Evolutionary conservation across 2,888 invertebrate species (phyloP), one percentile per base, ranked within the genome.

Genomic region (Galerucella pusilla): DNA sequence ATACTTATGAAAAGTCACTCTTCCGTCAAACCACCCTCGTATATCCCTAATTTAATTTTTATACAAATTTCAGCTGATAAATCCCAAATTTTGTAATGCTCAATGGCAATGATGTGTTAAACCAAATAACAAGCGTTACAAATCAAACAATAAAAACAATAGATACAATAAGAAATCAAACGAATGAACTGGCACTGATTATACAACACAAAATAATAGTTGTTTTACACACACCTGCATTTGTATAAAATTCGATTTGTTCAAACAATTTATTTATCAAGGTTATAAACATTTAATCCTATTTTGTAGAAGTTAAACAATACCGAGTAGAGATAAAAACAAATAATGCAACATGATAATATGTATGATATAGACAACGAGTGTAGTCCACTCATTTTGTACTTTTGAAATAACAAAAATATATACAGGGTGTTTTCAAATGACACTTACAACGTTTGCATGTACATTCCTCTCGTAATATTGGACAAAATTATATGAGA

Each of bases 101-200:
- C 42, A 35, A 63, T 63, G 9, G 14, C 42, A 42, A 63, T n/a
- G 42, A 16, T 60, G 42, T 14, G 11, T 14, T 11, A 63, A 63
- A 63, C 35, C 11, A 10, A 16, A 57, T 65, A 46, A 65, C 16
- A 42, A 61, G 61, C 28, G 35, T 61, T 61, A 12, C 64, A 14
- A 65, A 64, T 64, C 20, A n/a, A 45, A n/a, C 10, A 16, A n/a
- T 35, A 11, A 65, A 64, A 20, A 65, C 64, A 65, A 65, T 65
- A 7, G 46, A 20, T 46, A 65, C 45, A 46, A 72, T 42, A 65
- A 28, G 20, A 67, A 20, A 66, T n/a, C 5, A 1, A 66, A 20
- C 66, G 59, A 72, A 67, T 72, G 66, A 72, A 66, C 46, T 60
- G 66, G 66, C 60, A 67, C 67, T 71, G 60, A 66, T 71, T 72